Base-by-base conservation (phyloP, 2,888 invertebrate genomes). In the Ophion costatus region DNA sequence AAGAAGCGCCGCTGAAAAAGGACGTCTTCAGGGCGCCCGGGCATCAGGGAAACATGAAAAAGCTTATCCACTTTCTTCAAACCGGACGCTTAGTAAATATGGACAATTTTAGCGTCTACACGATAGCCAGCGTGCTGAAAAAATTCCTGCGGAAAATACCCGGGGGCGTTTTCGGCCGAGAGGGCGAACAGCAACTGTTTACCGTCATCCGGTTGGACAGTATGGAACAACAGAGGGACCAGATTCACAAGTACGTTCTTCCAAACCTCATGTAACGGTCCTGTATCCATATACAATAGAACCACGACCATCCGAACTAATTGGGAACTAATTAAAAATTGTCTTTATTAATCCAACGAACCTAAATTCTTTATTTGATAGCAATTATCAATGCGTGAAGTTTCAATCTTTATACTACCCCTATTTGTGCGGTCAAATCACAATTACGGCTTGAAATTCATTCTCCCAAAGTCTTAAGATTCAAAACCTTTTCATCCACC, bases 101-200 rank as follows among this genome's bases (percentile, higher is more conserved):
- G 92, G 98, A 98, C 93, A 98, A 98, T 94, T 98, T 98, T 94
- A 98, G 98, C 87, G 98, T 99, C 86, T 99, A 99, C 94, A 99
- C 99, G 38, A 98, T 99, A 91, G 99, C 99, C 82, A 99, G 99
- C 94, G 99, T 99, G 84, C 95, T 99, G 87, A 99, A 99, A 95
- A 99, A 99, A 94, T 99, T 99, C 94, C 95, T 99, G 80, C 96
- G 99, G 87, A 99, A 99, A 95, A 96, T 99, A 90, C 99, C 99
- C 20, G 98, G 98, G 82, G 99, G 99, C 56, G 97, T 99, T 85
- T 99, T 99, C 94, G 98, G 99, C 0, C 96, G 97, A 51, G 97
- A 97, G 78, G 97, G 98, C 86, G 99, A 99, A 94, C 96, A 97
- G 94, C 96, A 97, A 89, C 95, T 99, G 84, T 98, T 99, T 94